Conservation (phyloP, 2,888 invertebrate genomes). For the Limenitis arthemis region DNA sequence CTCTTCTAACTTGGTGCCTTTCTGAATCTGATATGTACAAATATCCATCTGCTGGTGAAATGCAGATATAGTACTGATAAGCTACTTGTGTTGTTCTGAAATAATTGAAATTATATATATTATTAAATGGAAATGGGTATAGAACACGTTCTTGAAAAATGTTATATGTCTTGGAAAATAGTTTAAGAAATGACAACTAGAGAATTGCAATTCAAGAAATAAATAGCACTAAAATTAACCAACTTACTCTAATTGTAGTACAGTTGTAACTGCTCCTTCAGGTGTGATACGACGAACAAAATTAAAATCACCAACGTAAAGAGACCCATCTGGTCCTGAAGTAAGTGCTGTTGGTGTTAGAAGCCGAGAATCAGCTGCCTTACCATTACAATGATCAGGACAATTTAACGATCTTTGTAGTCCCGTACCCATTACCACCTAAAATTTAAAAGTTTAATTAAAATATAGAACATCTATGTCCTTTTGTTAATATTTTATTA, state of each 20-base stretch:
- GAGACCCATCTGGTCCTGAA: slow-evolving; percentile 95
- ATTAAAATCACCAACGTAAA: slow-evolving; percentile 98
- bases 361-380: slow-evolving; percentile 88
- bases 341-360: slow-evolving; percentile 95
- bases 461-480: background rate
- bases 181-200: background rate
- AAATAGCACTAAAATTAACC: no score
- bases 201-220: no score
- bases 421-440: slow-evolving; percentile 94
- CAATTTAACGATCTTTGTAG: slow-evolving; percentile 89
- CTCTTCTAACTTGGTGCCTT: slow-evolving; percentile 88
- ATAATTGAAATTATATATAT: slow-evolving; percentile 25
- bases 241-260: slow-evolving; percentile 86
- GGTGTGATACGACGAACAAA: slow-evolving; percentile 92
- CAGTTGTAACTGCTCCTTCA: slow-evolving; percentile 90
- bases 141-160: background rate
- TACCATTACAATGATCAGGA: slow-evolving; percentile 88
- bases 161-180: background rate
- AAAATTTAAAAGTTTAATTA: slow-evolving; percentile 41
- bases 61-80: slow-evolving; percentile 96
- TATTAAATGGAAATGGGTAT: background rate
- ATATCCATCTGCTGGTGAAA: slow-evolving; percentile 96
- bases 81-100: slow-evolving; percentile 94
- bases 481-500: background rate
- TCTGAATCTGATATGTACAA: slow-evolving; percentile 97